Evolutionary conservation across 2,113 vertebrate genomes (phyloP).

Genomic region (Etia nguti): DNA sequence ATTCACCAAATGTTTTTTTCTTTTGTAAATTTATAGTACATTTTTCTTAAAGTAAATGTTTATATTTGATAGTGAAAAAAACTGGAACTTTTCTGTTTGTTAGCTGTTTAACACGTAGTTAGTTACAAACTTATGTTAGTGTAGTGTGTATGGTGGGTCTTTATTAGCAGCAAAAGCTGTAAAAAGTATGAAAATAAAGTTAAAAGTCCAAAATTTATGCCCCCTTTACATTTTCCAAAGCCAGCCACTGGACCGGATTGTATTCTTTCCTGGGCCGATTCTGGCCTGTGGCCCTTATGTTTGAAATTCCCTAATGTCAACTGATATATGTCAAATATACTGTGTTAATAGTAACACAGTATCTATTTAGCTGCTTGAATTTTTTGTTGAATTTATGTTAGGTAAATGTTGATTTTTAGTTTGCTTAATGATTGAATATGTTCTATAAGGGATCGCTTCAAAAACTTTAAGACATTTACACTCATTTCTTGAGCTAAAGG

Average conservation of each 20-base stretch:
- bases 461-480: neutral
- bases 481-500: neutral
- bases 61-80: neutral
- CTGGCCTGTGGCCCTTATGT: neutral
- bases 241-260: neutral
- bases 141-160: neutral
- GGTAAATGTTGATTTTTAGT: neutral
- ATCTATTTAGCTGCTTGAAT: neutral
- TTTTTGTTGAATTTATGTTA: neutral
- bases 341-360: neutral
- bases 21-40: neutral
- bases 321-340: neutral
- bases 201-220: neutral
- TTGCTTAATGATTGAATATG: neutral
- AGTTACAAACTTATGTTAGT: neutral
- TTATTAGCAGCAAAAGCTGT: neutral
- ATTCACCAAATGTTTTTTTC: accelerated
- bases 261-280: neutral
- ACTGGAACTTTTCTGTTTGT: accelerated
- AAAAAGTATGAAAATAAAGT: neutral
- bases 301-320: neutral
- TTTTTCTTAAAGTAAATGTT: neutral
- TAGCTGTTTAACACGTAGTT: neutral
- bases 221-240: neutral
- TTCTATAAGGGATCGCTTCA: neutral